Evolutionary conservation across 2,888 invertebrate genomes (phyloP).

Genomic region (Pediacus dermestoides): DNA sequence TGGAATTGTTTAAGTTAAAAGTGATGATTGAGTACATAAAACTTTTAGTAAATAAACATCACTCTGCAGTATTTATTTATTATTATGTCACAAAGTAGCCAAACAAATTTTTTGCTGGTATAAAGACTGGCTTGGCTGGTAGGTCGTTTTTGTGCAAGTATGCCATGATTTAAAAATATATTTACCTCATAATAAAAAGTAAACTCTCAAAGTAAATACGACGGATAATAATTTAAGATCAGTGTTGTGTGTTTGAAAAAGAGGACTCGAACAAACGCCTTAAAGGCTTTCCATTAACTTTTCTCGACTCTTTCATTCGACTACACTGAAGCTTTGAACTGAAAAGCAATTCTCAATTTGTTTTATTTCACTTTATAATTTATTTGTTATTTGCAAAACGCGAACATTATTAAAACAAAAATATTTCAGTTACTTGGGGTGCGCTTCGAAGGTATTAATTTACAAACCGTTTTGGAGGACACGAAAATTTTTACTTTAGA

Average conservation of each 20-base stretch:
- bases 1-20: constrained; percentile 37
- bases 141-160: constrained; percentile 13
- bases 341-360: constrained; percentile 23
- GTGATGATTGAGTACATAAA: constrained; percentile 39
- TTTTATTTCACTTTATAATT: constrained; percentile 23
- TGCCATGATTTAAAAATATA: constrained; percentile 20
- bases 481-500: too few species aligned
- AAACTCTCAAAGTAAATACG: constrained; percentile 39
- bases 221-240: constrained; percentile 43
- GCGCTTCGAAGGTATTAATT: too few species aligned
- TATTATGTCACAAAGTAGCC: too few species aligned
- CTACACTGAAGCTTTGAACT: constrained; percentile 20
- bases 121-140: constrained; percentile 8
- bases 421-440: too few species aligned
- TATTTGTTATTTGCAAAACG: constrained; percentile 9
- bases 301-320: constrained; percentile 31
- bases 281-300: constrained; percentile 58
- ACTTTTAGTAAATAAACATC: constrained; percentile 36
- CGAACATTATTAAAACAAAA: too few species aligned
- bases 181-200: constrained; percentile 34
- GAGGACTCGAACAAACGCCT: constrained; percentile 56
- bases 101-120: too few species aligned
- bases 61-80: too few species aligned
- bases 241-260: constrained; percentile 42
- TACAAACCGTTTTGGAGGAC: too few species aligned